Base-by-base conservation (phyloP, 2,113 vertebrate species). In the Salvelinus fontinalis region DNA sequence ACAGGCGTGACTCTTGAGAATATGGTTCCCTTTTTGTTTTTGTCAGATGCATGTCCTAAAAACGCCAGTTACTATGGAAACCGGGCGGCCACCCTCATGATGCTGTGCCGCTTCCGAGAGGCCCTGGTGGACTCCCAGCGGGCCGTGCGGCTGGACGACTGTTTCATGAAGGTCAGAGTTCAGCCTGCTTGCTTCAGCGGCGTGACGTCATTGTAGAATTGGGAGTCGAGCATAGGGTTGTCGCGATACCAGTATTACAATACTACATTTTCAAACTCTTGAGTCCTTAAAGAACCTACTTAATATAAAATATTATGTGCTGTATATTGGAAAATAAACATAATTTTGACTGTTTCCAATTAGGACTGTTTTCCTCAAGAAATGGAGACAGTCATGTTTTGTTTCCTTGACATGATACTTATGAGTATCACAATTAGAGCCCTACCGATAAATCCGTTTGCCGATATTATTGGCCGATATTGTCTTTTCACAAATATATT, bases 61-160 rank as follows among this genome's bases (percentile, higher is more conserved):
- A 98, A 93, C 88, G 95, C 96, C 85, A 98, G 97, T 89, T 98
- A 98, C 85, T 97, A 97, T 3, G 96, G 97, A 20, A 98, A 98
- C 90, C 95, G 97, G 85, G 97, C 97, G 11, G 97, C 97, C 87
- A 98, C 97, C 0, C 92, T 98, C 67, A 98, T 98, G 95, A 98
- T 98, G 97, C 76, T 98, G 2, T 93, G 90, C 57, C 92, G 90
- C 59, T 96, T 96, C 82, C 94, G 95, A 70, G 97, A 98, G 80
- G 97, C 96, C 0, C 91, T 98, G 3, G 97, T 94, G 81, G 97
- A 98, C 29, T 95, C 97, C 44, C 97, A 98, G 84, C 96, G 97
- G 88, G 96, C 97, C 0, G 96, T 98, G 89, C 95, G 97, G 27
- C 39, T 98, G 90, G 97, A 98, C 54, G 97, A 98, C 75, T 92